Evolutionary conservation across 2,888 invertebrate species (phyloP).

Genomic region (Reticulitermes lucifugus): DNA sequence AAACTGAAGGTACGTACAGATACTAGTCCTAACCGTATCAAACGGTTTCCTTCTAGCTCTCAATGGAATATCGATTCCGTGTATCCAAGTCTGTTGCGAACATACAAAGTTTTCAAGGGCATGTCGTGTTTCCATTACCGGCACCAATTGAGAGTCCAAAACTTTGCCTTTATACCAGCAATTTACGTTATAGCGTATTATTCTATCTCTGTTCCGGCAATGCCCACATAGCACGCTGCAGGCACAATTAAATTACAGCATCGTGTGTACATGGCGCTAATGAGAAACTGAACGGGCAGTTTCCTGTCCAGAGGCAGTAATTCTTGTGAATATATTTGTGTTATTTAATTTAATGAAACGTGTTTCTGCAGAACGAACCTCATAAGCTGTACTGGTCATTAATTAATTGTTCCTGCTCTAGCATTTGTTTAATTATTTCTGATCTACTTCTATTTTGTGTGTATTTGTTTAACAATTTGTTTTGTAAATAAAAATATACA

Average conservation of each 20-base stretch:
- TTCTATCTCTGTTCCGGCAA: conserved; percentile 3
- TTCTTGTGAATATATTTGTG: background rate
- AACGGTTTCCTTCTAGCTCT: background rate
- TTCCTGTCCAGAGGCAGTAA: background rate
- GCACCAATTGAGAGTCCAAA: background rate
- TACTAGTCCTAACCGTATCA: conserved; percentile 12
- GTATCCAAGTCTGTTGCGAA: background rate
- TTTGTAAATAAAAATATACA: background rate
- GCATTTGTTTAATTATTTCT: background rate
- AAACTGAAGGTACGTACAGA: conserved; percentile 32
- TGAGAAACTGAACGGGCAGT: conserved; percentile 25
- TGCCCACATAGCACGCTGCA: conserved; percentile 29
- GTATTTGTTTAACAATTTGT: background rate
- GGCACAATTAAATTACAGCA: conserved; percentile 28
- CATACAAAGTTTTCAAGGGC: background rate
- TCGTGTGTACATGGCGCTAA: conserved; percentile 26
- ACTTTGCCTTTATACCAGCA: conserved; percentile 6
- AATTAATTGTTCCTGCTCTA: conserved; percentile 20
- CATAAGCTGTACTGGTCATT: conserved; percentile 31
- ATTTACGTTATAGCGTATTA: conserved; percentile 7
- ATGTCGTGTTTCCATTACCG: conserved; percentile 1
- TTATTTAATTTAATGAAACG: conserved; percentile 24
- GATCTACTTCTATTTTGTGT: conserved; percentile 3
- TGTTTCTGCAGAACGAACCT: conserved; percentile 13
- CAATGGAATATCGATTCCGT: background rate